Evolutionary conservation across 2,888 invertebrate genomes (phyloP).

Genomic region (Mellilla xanthometata): DNA sequence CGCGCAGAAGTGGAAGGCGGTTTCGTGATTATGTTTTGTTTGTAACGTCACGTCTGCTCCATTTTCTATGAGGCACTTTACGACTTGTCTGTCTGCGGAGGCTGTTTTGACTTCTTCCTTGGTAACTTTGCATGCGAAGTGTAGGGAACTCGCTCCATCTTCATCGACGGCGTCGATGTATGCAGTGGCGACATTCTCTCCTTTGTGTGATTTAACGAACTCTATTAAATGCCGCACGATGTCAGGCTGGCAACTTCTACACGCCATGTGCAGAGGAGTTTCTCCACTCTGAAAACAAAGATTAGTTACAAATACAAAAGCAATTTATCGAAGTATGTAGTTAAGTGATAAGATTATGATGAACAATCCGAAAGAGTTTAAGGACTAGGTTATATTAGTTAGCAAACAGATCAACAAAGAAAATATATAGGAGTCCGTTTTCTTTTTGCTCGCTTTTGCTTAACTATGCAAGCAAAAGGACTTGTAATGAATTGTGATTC

Average conservation of each 20-base stretch:
- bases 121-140: conserved; percentile 95
- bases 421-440: no score
- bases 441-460: no score
- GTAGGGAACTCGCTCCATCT: conserved; percentile 96
- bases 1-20: conserved; percentile 97
- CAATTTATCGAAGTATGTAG: no score
- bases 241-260: conserved; percentile 91
- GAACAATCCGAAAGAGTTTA: no score
- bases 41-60: conserved; percentile 94
- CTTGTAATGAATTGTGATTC: no score
- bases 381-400: no score
- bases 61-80: conserved; percentile 93
- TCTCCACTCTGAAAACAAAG: conserved; percentile 89
- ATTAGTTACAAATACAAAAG: no score
- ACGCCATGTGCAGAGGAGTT: conserved; percentile 97
- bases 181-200: conserved; percentile 89
- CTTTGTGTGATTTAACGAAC: conserved; percentile 89
- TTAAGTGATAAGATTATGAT: no score
- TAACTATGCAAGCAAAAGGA: no score
- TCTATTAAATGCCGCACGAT: conserved; percentile 93
- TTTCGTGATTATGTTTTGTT: conserved; percentile 94
- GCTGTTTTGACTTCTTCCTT: conserved; percentile 90
- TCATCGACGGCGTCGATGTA: conserved; percentile 95
- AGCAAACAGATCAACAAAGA: no score
- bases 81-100: conserved; percentile 92